These are phyloP conservation scores for Myotis davidii DNA, from an alignment of 2,113 vertebrate genomes.

Conservation along the genomic window DNA sequence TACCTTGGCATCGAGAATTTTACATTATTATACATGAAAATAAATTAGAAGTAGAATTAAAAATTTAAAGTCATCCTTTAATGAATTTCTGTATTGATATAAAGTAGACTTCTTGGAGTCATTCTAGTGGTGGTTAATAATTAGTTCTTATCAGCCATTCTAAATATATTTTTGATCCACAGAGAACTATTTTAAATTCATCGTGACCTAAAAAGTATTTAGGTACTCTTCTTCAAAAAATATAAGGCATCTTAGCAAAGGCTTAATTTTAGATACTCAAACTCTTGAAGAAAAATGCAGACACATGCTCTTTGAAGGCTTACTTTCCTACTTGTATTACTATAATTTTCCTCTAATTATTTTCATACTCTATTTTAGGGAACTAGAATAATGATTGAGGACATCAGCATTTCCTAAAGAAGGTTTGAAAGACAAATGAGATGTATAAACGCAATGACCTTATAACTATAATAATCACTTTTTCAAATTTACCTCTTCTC, in stretches of 20 bases:
- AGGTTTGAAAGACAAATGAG: slow-evolving; percentile 56
- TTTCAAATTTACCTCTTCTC: background rate
- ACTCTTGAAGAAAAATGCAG: slow-evolving; percentile 39
- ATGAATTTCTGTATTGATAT: slow-evolving; percentile 52
- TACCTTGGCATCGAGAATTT: slow-evolving; percentile 52
- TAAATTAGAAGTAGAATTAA: slow-evolving; percentile 19
- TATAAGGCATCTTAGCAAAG: slow-evolving; percentile 3
- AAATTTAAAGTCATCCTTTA: slow-evolving; percentile 45
- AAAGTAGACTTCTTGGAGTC: background rate
- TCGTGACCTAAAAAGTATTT: slow-evolving; percentile 37
- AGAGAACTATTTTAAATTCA: slow-evolving; percentile 66
- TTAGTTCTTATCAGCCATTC: slow-evolving; percentile 57
- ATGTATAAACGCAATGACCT: background rate
- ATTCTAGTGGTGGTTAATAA: slow-evolving; percentile 7
- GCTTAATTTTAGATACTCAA: slow-evolving; percentile 55
- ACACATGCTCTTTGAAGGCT: background rate
- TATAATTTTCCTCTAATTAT: slow-evolving; percentile 40
- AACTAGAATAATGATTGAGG: slow-evolving; percentile 55
- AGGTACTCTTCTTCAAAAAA: slow-evolving; percentile 55
- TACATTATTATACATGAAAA: slow-evolving; percentile 42
- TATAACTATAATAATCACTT: background rate
- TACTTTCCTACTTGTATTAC: slow-evolving; percentile 60
- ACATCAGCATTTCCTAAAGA: slow-evolving; percentile 26
- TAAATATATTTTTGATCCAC: slow-evolving; percentile 56
- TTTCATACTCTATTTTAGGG: slow-evolving; percentile 53